Percentiles rank a stretch among this genome's conserved stretches.
Conservation (phyloP, 2,113 vertebrate species). For the Erythrolamprus reginae region DNA sequence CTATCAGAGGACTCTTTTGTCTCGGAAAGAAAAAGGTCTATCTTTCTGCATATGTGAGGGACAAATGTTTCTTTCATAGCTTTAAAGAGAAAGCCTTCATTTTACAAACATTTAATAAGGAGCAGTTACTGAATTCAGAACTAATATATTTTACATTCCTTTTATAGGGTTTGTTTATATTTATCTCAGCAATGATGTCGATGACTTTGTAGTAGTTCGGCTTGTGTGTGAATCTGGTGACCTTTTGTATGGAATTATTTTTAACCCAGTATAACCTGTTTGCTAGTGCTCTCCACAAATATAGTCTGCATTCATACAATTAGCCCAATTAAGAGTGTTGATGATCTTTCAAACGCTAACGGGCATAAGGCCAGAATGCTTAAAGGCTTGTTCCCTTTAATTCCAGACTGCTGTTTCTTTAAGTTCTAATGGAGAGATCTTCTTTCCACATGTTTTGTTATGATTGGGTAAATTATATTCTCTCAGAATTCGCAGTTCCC, state of each 20-base stretch:
- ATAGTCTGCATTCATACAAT: not conserved
- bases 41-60: not conserved
- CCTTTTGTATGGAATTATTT: not conserved
- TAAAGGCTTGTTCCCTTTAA: not conserved
- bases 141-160: slow-evolving; percentile 21
- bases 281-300: not conserved
- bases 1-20: not conserved
- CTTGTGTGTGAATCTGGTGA: not conserved
- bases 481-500: not conserved
- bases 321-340: not conserved
- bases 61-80: not conserved
- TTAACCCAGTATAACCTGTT: not conserved
- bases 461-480: not conserved
- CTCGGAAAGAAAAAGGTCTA: not conserved
- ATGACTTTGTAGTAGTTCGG: not conserved
- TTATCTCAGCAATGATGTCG: slow-evolving; percentile 7
- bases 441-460: not conserved
- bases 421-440: not conserved
- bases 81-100: not conserved
- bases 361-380: not conserved
- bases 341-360: not conserved
- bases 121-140: not conserved
- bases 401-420: not conserved
- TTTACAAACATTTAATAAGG: not conserved
- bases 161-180: slow-evolving; percentile 13